Percentiles rank a stretch among this genome's conserved stretches.
Evolutionary conservation across 2,113 vertebrate genomes (phyloP).

Genomic region (Patagioenas fasciata): DNA sequence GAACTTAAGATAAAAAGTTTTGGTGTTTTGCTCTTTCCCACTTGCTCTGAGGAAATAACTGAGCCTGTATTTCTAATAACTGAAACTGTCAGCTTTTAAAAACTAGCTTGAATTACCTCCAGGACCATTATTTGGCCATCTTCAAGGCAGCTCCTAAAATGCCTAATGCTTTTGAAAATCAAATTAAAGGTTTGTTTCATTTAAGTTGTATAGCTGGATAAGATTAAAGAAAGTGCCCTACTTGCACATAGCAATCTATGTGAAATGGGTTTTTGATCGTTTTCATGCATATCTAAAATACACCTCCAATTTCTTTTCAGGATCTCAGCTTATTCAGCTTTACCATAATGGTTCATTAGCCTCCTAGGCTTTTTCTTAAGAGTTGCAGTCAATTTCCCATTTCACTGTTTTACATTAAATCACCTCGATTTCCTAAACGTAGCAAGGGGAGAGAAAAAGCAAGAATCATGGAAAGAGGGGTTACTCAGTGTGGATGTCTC

Average conservation of each 20-base stretch:
- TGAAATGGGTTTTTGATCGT: constrained; percentile 24
- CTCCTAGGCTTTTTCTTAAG: constrained; percentile 35
- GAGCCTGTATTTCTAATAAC: constrained; percentile 10
- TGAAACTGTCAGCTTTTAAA: constrained; percentile 15
- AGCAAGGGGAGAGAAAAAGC: not conserved
- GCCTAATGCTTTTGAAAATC: constrained; percentile 51
- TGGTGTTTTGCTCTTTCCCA: not conserved
- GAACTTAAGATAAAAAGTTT: not conserved
- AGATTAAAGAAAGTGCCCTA: constrained; percentile 52
- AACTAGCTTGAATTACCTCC: constrained; percentile 27
- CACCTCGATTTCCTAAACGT: constrained; percentile 16
- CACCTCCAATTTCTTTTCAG: constrained; percentile 47
- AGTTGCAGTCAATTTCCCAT: constrained; percentile 23
- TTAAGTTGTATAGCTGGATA: constrained; percentile 33
- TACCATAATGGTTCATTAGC: constrained; percentile 49
- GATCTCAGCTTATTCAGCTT: constrained; percentile 40
- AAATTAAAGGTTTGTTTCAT: constrained; percentile 65
- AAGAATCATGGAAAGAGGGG: not conserved
- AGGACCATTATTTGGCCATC: not conserved
- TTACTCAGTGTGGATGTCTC: not conserved
- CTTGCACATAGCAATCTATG: constrained; percentile 35
- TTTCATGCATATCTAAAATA: constrained; percentile 38
- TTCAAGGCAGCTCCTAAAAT: constrained; percentile 32
- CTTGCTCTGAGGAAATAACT: not conserved
- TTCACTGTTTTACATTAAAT: constrained; percentile 50